phyloP scores from a whole-genome alignment of 2,797 vertebrate genomes.

The Hemibagrus guttatus region DNA sequence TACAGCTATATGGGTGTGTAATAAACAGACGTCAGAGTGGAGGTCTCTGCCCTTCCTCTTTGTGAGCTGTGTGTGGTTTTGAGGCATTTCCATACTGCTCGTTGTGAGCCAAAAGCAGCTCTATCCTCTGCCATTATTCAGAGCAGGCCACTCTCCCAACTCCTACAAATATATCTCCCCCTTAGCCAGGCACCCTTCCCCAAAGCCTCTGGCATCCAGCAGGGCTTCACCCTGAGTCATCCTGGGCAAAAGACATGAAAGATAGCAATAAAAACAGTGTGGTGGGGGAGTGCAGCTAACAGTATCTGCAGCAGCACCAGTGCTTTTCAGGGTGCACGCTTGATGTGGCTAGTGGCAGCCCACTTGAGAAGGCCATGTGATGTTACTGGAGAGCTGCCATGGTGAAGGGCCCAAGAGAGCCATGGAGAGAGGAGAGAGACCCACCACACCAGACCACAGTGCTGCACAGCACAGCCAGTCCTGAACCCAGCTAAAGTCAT shows the following conservation, averaged over 20 bases:
- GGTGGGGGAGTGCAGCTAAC: slow-evolving; percentile 70
- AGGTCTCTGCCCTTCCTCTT: slow-evolving; percentile 51
- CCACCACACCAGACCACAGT: slow-evolving; percentile 30
- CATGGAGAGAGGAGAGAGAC: slow-evolving; percentile 45
- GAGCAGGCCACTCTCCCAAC: slow-evolving; percentile 45
- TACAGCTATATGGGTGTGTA: slow-evolving; percentile 19
- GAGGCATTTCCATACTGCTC: slow-evolving; percentile 52
- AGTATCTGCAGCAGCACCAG: slow-evolving; percentile 57
- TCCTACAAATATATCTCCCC: slow-evolving; percentile 44
- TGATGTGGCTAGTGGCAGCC: slow-evolving; percentile 75
- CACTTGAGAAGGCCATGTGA: slow-evolving; percentile 76
- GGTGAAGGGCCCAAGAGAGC: slow-evolving; percentile 64
- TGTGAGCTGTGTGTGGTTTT: slow-evolving; percentile 53
- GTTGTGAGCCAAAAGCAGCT: slow-evolving; percentile 55
- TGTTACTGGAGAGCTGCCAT: slow-evolving; percentile 66
- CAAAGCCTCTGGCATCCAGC: slow-evolving; percentile 48
- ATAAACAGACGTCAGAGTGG: slow-evolving; percentile 39
- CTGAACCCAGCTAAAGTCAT: slow-evolving; percentile 65
- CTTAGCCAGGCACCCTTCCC: slow-evolving; percentile 39
- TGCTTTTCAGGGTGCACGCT: slow-evolving; percentile 56
- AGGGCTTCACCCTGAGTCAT: slow-evolving; percentile 52
- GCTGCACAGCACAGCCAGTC: slow-evolving; percentile 63
- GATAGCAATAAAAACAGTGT: slow-evolving; percentile 70
- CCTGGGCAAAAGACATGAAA: slow-evolving; percentile 52
- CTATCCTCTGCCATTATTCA: slow-evolving; percentile 53